phyloP scores from a whole-genome alignment of 1,140 invertebrate genomes.

The Nasonia giraulti region DNA sequence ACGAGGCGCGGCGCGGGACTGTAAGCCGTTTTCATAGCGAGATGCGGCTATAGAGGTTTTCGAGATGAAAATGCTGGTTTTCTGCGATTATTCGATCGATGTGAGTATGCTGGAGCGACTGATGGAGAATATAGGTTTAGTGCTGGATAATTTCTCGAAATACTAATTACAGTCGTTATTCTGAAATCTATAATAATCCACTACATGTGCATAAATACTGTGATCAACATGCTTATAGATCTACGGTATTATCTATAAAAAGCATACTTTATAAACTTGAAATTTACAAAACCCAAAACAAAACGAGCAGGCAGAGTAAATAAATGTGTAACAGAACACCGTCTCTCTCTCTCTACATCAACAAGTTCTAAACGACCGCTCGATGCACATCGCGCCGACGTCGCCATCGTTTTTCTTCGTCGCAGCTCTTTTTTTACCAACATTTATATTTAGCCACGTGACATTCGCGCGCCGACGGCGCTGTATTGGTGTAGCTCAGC shows the following conservation, averaged over 20 bases:
- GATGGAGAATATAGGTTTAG: neutral
- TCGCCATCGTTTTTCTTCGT: constrained; percentile 23
- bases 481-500: constrained; percentile 21
- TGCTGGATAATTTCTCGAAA: neutral
- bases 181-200: neutral
- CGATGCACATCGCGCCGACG: constrained; percentile 3
- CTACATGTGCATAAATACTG: neutral
- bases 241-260: neutral
- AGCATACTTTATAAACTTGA: neutral
- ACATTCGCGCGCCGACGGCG: constrained; percentile 30
- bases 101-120: neutral
- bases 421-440: constrained; percentile 34
- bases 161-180: neutral
- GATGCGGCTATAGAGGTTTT: neutral
- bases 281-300: neutral
- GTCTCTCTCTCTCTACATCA: neutral
- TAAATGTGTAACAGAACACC: neutral
- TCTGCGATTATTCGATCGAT: neutral
- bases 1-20: neutral
- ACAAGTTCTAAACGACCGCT: constrained; percentile 1
- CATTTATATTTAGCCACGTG: constrained; percentile 53
- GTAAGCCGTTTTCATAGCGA: constrained; percentile 31
- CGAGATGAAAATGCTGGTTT: neutral
- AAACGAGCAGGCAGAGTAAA: neutral
- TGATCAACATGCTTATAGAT: too few species aligned